Evolutionary conservation across 2,113 vertebrate genomes (phyloP).

Genomic region (Vireo altiloquus): DNA sequence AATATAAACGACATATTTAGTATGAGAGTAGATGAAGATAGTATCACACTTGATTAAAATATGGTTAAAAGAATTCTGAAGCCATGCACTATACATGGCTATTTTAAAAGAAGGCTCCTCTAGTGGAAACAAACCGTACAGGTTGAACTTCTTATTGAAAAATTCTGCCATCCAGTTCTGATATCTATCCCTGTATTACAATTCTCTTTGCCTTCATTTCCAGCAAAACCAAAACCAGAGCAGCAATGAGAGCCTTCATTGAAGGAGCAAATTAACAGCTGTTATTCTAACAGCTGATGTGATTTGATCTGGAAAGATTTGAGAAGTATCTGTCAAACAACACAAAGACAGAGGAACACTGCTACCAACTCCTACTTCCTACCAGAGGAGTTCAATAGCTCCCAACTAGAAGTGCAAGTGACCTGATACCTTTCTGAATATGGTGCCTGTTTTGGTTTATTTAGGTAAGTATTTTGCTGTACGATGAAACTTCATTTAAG

Average conservation of each 20-base stretch:
- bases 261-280: neutral
- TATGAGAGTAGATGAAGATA: neutral
- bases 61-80: neutral
- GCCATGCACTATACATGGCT: neutral
- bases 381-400: neutral
- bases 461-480: neutral
- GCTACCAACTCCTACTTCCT: neutral
- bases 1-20: neutral
- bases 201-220: neutral
- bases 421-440: neutral
- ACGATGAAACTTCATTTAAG: neutral
- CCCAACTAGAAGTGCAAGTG: neutral
- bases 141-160: neutral
- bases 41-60: neutral
- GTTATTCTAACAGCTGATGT: neutral
- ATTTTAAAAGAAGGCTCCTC: neutral
- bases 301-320: neutral
- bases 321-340: neutral
- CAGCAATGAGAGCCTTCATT: neutral
- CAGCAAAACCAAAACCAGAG: neutral
- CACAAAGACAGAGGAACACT: neutral
- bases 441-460: neutral
- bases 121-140: neutral
- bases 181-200: neutral
- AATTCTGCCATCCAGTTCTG: neutral